Base-by-base conservation (phyloP, 2,888 invertebrate genomes). In the Drosophila rellima region DNA sequence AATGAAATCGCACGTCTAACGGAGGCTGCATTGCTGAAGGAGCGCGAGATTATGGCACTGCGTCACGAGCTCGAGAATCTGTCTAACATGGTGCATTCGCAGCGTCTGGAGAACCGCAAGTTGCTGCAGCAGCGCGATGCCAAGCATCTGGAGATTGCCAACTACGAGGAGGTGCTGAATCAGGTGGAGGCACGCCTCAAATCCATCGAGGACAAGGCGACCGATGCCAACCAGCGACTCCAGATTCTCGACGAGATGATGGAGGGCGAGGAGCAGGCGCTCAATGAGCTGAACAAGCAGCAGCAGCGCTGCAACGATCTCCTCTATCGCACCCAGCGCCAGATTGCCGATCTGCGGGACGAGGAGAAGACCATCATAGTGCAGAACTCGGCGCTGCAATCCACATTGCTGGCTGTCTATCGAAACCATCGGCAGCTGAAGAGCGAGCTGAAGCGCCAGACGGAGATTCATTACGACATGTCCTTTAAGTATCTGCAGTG, bases 381-480 rank as follows among this genome's bases (percentile, higher is more conserved):
- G 0, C 87, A 90, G 29, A 91, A 87, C 42, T 74, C 85, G 0
- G 89, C 91, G 0, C 54, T 91, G 2, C 65, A 75, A 1, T 77
- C 88, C 8, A 80, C 81, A 8, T 75, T 91, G 26, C 1, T 61
- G 0, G 84, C 85, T 2, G 64, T 89, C 8, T 57, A 59, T 8
- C 85, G 82, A 2, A 88, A 50, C 13, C 87, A 89, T 15, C 84
- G 82, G 3, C 67, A 78, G 15, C 68, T 76, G 10, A 93, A 94
- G 78, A 93, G 92, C 63, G 93, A 93, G 37, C 82, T 95, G n/a
- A 93, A 93, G 78, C 93, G 87, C 45, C 94, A 94, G 74, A 95
- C 94, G 71, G 95, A 95, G 91, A 92, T 94, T 0, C 92, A 94
- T 8, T 95, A 95, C 77, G 92, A 93, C 39, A 92, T 95, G 91